These are phyloP conservation scores for Leptopterna dolabrata DNA, from an alignment of 2,888 invertebrate species.

Conservation along the genomic window DNA sequence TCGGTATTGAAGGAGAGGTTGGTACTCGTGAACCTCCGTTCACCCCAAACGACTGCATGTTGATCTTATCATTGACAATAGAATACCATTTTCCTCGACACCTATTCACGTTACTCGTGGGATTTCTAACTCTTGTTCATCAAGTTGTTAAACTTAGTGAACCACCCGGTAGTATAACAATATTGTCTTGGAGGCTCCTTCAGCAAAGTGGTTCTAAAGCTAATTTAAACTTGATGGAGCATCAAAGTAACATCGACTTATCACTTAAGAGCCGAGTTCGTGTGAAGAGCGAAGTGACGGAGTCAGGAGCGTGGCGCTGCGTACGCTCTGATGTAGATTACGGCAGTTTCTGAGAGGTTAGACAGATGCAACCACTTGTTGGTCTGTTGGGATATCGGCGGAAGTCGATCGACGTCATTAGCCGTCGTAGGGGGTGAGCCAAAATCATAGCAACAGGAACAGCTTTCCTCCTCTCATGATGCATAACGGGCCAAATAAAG, in stretches of 20 bases:
- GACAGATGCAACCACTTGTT: not conserved
- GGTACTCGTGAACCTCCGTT: too few species aligned
- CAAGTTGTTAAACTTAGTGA: not conserved
- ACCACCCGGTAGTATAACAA: not conserved
- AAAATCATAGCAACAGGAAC: not conserved
- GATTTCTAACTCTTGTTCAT: not conserved
- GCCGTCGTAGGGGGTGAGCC: not conserved
- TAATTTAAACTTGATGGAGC: not conserved
- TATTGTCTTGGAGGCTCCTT: not conserved
- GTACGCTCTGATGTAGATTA: not conserved
- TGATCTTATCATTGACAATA: too few species aligned
- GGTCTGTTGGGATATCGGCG: not conserved
- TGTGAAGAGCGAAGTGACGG: not conserved
- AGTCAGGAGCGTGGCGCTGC: not conserved
- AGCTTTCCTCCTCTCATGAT: not conserved
- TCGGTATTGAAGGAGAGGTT: too few species aligned
- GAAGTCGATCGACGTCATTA: not conserved
- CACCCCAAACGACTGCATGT: too few species aligned
- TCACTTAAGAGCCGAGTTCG: not conserved
- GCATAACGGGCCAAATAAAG: too few species aligned
- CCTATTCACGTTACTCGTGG: too few species aligned
- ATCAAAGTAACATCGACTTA: not conserved
- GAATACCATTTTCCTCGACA: too few species aligned
- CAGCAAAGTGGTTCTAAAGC: not conserved
- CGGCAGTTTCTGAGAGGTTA: not conserved